Conservation (phyloP, 2,113 vertebrate genomes). For the Aspiorhynchus laticeps region DNA sequence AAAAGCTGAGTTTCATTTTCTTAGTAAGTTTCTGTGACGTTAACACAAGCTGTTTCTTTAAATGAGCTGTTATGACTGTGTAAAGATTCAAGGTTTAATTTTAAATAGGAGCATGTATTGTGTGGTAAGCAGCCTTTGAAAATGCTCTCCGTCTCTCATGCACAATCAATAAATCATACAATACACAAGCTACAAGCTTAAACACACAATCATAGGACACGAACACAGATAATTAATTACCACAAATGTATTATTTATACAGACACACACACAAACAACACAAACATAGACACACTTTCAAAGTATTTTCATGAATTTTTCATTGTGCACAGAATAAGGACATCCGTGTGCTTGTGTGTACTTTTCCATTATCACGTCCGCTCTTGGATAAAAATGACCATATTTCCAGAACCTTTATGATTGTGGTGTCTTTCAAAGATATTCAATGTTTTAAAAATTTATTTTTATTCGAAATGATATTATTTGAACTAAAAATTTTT, state of each 20-base stretch:
- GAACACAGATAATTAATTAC: conserved; percentile 37
- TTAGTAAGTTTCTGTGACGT: background rate
- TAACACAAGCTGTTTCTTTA: background rate
- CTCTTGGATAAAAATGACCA: background rate
- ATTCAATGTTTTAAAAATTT: background rate
- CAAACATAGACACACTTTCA: conserved; percentile 30
- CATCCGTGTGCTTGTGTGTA: conserved; percentile 16
- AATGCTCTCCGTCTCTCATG: conserved; percentile 6
- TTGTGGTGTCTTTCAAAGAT: background rate
- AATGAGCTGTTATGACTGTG: conserved; percentile 19
- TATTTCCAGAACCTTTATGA: too few species aligned
- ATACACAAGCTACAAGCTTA: conserved; percentile 20
- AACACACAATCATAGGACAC: conserved; percentile 30
- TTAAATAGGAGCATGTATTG: conserved; percentile 1
- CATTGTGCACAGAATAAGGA: conserved; percentile 23
- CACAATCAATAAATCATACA: conserved; percentile 37
- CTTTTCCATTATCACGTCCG: conserved; percentile 17
- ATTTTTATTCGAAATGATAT: background rate
- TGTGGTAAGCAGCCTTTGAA: background rate
- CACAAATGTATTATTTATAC: conserved; percentile 25
- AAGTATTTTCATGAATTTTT: conserved; percentile 50
- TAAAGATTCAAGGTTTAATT: conserved; percentile 5
- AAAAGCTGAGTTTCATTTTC: background rate
- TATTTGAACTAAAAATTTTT: background rate
- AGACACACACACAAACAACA: conserved; percentile 28